phyloP scores from a whole-genome alignment of 2,797 vertebrate genomes.

The Pelochelys cantorii region DNA sequence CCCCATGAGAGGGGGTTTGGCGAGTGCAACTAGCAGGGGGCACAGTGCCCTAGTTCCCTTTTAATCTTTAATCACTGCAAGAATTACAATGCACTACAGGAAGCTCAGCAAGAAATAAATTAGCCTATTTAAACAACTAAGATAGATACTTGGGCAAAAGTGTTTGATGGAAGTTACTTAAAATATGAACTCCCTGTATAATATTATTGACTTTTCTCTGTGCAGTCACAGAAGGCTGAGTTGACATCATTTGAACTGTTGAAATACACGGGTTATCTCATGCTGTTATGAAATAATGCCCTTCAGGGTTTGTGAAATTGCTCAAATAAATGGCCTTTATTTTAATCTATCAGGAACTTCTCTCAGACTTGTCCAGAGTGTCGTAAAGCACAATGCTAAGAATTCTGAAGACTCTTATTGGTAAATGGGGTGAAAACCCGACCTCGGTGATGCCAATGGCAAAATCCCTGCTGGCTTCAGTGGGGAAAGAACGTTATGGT shows the following conservation, averaged over 20 bases:
- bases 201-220: constrained; percentile 49
- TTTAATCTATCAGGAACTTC: constrained; percentile 12
- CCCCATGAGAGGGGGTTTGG: too few species aligned
- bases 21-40: too few species aligned
- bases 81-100: constrained; percentile 55
- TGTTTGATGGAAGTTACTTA: constrained; percentile 45
- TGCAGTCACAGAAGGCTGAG: neutral
- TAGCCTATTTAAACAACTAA: constrained; percentile 48
- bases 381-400: neutral
- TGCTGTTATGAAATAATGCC: constrained; percentile 54
- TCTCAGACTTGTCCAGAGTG: neutral
- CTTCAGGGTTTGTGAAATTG: constrained; percentile 46
- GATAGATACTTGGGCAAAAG: constrained; percentile 59
- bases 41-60: neutral
- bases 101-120: constrained; percentile 46
- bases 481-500: rapidly evolving
- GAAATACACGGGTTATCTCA: constrained; percentile 48
- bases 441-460: neutral
- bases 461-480: rapidly evolving
- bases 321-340: constrained; percentile 1
- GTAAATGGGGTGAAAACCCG: rapidly evolving
- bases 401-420: neutral
- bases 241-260: constrained; percentile 54
- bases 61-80: constrained; percentile 69
- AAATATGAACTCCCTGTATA: constrained; percentile 55